phyloP scores from a whole-genome alignment of 2,888 invertebrate genomes.

The Ceraclea dissimilis region DNA sequence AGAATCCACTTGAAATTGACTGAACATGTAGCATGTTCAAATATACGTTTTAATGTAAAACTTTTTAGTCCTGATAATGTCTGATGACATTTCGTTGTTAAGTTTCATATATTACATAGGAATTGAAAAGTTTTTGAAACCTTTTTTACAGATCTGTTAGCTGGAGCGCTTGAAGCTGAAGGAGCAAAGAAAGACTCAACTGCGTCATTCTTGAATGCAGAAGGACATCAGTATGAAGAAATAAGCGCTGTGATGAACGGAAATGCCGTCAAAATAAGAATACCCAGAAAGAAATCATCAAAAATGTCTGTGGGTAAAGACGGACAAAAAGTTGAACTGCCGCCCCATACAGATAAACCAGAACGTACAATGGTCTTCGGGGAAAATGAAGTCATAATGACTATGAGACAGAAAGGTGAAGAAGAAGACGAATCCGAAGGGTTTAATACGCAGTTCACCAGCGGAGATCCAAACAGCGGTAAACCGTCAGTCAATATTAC shows the following conservation, averaged over 20 bases:
- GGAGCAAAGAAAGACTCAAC: not conserved
- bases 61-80: no score
- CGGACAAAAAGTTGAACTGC: not conserved
- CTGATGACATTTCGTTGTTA: no score
- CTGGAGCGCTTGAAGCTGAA: no score
- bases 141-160: no score
- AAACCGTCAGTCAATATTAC: slow-evolving; percentile 10
- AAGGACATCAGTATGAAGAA: slow-evolving; percentile 11
- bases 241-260: slow-evolving; percentile 15
- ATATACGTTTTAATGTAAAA: no score
- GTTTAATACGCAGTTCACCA: slow-evolving; percentile 9
- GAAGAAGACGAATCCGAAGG: not conserved
- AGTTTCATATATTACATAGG: no score
- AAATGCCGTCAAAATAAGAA: slow-evolving; percentile 17
- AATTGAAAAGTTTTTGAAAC: no score
- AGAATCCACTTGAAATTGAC: no score
- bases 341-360: not conserved
- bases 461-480: slow-evolving; percentile 10
- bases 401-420: slow-evolving; percentile 6
- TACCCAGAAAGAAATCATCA: slow-evolving; percentile 9
- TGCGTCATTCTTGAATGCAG: not conserved
- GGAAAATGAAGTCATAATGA: slow-evolving; percentile 11
- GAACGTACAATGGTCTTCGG: slow-evolving; percentile 15
- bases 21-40: no score
- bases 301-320: not conserved